A percentile compares a stretch with the other conserved stretches of the same genome.
phyloP scores from a whole-genome alignment of 37 sponge, comb jelly and placozoan species.

The Halisarca cf. caerulea region DNA sequence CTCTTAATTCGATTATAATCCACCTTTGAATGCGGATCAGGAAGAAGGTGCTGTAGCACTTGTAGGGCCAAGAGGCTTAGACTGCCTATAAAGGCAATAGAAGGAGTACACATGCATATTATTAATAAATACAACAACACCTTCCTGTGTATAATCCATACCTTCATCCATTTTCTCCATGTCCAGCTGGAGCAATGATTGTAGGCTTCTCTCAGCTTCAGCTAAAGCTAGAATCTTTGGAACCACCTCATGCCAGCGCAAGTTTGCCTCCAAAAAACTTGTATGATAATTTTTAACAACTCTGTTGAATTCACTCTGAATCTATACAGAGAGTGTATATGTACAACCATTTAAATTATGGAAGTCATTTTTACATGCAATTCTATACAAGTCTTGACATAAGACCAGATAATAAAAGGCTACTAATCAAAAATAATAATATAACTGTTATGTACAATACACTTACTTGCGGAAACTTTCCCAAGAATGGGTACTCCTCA shows the following conservation, averaged over 20 bases:
- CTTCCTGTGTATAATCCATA: too few relatives aligned
- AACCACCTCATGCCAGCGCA: neutral
- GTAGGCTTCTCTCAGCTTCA: neutral
- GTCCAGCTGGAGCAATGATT: neutral
- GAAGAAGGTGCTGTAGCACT: neutral
- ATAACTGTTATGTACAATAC: neutral
- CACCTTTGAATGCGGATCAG: neutral
- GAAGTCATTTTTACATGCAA: neutral
- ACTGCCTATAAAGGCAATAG: neutral
- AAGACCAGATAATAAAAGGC: too few relatives aligned
- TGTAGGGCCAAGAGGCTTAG: neutral
- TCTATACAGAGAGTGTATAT: neutral
- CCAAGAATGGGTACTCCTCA: neutral
- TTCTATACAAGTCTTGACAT: neutral
- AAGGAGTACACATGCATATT: neutral
- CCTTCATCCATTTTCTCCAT: conserved; percentile 7
- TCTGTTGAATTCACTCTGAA: neutral
- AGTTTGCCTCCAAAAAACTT: neutral
- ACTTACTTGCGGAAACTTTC: conserved; percentile 10
- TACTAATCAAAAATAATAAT: neutral
- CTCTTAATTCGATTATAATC: neutral
- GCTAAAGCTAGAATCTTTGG: neutral
- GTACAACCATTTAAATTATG: neutral
- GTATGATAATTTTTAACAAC: neutral
- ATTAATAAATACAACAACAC: neutral